Base-by-base conservation (phyloP, 2,797 vertebrate genomes). In the Tokudaia tokunoshimensis region DNA sequence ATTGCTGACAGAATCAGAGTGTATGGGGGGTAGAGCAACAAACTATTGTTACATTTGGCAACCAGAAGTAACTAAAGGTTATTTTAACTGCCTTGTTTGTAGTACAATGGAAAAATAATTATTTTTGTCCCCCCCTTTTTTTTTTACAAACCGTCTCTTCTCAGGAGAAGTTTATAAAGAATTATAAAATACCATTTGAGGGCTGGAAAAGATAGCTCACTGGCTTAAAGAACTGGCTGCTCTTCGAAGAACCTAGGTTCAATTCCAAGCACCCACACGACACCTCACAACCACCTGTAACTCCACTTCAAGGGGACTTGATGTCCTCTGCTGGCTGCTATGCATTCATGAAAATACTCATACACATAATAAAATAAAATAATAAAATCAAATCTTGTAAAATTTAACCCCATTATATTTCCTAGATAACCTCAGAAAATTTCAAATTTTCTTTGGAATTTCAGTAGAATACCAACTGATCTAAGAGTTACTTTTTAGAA, bases 101-200 rank as follows among this genome's bases (percentile, higher is more conserved):
- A 94, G 57, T 29, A 44, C 24, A 94, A 87, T 3, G 75, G 22
- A 93, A 95, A 31, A 97, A 93, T 24, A 88, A 85, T 75, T 59
- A 80, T 76, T 44, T 17, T 9, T 26, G 17, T 95, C 74, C 37
- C 26, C 93, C 50, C 50, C 50, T 50, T 50, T 50, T 74, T 41
- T 57, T 44, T 81, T 78, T 93, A 29, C 8, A 95, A 83, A 31
- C 44, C 11, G 84, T 80, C 41, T 86, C 81, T 87, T 80, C 37
- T 89, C 59, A 37, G 44, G 34, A 26, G 82, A 92, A 80, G 67
- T 85, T 91, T 80, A 89, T 82, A 37, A 87, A 67, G n/a, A 79
- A 17, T 92, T 63, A 82, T 92, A 88, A 93, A 96, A 79, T 65
- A 13, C 6, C 11, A 24, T n/a, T 50, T 19, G 22, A 5, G 19